phyloP scores from a whole-genome alignment of 2,797 vertebrate genomes.

The Gadopsis bispinosus region DNA sequence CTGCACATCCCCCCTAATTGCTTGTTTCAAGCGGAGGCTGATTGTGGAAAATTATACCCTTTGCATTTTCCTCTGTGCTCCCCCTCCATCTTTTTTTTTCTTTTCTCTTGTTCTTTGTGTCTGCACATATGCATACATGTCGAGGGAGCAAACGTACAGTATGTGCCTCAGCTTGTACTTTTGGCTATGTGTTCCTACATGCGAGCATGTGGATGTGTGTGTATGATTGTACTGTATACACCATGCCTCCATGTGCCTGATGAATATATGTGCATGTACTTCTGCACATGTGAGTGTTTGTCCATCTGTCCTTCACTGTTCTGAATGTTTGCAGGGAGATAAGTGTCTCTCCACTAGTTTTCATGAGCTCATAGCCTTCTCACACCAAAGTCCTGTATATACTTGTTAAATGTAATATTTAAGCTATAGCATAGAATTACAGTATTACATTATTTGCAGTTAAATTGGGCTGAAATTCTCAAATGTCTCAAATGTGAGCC shows the following conservation, averaged over 20 bases:
- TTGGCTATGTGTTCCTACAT: constrained; percentile 12
- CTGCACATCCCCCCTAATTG: constrained; percentile 92
- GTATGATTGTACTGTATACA: constrained; percentile 11
- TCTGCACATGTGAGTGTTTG: background rate
- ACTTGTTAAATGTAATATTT: too few species aligned
- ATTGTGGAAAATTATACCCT: constrained; percentile 97
- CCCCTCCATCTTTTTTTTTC: constrained; percentile 48
- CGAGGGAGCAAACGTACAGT: constrained; percentile 28
- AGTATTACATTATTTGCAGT: background rate
- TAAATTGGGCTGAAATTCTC: background rate
- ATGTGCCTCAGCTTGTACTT: constrained; percentile 25
- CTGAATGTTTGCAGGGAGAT: constrained; percentile 11
- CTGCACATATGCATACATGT: constrained; percentile 58
- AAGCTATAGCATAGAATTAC: background rate
- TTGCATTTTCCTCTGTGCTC: constrained; percentile 61
- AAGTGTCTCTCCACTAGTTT: constrained; percentile 40
- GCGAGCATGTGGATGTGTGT: constrained; percentile 2
- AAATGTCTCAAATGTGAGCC: background rate
- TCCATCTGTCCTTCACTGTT: background rate
- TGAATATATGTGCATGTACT: background rate
- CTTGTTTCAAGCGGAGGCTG: constrained; percentile 91
- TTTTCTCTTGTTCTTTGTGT: constrained; percentile 64
- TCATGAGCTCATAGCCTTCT: constrained; percentile 62
- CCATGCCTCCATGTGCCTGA: background rate
- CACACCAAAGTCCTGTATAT: background rate